phyloP scores from a whole-genome alignment of 2,113 vertebrate species.

The Anseranas semipalmata region DNA sequence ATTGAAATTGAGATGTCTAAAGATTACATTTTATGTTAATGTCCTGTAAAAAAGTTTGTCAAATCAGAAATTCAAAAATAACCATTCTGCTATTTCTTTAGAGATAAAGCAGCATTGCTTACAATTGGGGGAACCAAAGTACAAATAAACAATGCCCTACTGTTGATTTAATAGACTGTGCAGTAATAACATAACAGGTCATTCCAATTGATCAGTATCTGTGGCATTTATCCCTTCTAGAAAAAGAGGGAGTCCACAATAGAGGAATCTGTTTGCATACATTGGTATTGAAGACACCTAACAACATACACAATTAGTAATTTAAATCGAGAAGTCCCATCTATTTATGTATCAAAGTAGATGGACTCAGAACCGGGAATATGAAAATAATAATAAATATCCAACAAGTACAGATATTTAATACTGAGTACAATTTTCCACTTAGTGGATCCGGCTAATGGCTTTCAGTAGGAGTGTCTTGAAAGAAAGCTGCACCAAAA shows the following conservation, averaged over 20 bases:
- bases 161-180: not conserved
- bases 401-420: not conserved
- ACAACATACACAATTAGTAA: fast-evolving
- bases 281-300: not conserved
- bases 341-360: not conserved
- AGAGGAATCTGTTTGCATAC: not conserved
- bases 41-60: not conserved
- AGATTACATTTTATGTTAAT: not conserved
- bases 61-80: not conserved
- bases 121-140: not conserved
- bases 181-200: not conserved
- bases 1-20: not conserved
- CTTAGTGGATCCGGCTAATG: not conserved
- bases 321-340: not conserved
- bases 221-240: not conserved
- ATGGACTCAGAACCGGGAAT: not conserved
- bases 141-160: not conserved
- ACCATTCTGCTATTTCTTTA: not conserved
- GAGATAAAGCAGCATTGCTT: not conserved
- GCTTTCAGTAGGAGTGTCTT: not conserved
- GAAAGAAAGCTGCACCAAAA: not conserved
- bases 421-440: not conserved
- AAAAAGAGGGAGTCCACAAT: not conserved
- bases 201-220: not conserved
- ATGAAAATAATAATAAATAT: not conserved